Percentiles rank a stretch among this genome's conserved stretches.
These are phyloP conservation scores for Neoarius graeffei DNA, from an alignment of 2,113 vertebrate species.

Conservation along the genomic window DNA sequence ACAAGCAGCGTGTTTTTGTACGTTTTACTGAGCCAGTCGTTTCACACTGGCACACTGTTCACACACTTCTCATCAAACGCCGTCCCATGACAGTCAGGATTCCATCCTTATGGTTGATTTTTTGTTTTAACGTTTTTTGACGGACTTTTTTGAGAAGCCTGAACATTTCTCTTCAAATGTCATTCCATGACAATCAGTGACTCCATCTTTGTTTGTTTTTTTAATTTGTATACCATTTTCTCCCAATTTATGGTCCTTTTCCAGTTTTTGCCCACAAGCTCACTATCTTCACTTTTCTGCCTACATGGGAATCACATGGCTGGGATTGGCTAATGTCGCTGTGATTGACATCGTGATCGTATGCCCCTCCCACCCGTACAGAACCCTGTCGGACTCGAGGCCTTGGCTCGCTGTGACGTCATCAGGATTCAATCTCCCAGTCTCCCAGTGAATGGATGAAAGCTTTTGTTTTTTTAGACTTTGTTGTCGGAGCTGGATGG, in stretches of 20 bases:
- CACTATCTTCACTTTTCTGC: background rate
- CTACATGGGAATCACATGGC: background rate
- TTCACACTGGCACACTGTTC: background rate
- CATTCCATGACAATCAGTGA: slow-evolving; percentile 51
- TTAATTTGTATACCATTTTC: background rate
- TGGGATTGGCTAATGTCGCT: background rate
- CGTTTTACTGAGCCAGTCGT: background rate
- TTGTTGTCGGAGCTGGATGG: background rate
- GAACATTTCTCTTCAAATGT: background rate
- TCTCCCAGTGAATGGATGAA: too few relatives aligned
- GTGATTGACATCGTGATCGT: background rate
- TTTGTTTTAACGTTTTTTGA: background rate
- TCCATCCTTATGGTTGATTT: background rate
- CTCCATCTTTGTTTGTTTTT: background rate
- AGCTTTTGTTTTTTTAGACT: background rate
- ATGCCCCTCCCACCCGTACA: background rate
- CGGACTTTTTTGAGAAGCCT: background rate
- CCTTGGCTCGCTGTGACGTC: background rate
- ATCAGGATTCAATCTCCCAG: background rate
- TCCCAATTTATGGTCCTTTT: background rate
- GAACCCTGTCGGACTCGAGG: background rate
- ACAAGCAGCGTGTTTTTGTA: background rate
- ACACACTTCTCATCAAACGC: background rate
- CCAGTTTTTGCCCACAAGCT: background rate
- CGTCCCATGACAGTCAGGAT: slow-evolving; percentile 51